phyloP scores from a whole-genome alignment of 2,113 vertebrate species.

The Epinephelus cyanopodus region DNA sequence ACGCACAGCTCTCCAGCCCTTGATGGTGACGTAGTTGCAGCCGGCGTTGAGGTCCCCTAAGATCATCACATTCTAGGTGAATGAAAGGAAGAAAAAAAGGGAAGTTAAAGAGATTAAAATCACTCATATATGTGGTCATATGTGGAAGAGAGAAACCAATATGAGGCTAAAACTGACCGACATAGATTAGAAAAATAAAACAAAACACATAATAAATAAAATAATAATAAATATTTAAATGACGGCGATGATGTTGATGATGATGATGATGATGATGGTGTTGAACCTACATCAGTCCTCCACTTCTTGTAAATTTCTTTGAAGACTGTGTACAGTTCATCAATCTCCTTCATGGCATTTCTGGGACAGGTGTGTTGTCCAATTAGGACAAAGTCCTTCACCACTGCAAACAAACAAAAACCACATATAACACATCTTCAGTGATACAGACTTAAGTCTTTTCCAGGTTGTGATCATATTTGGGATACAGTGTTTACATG shows the following conservation, averaged over 20 bases:
- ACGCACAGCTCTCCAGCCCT: slow-evolving; percentile 83
- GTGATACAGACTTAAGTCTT: background rate
- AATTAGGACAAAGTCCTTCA: slow-evolving; percentile 86
- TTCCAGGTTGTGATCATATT: background rate
- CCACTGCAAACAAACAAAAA: slow-evolving; percentile 67
- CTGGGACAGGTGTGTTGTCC: slow-evolving; percentile 86
- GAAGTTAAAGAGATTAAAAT: slow-evolving; percentile 11
- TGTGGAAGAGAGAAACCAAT: background rate
- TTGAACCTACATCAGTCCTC: slow-evolving; percentile 81
- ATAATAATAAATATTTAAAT: no score
- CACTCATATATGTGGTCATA: background rate
- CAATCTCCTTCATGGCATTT: slow-evolving; percentile 85
- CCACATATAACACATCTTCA: background rate
- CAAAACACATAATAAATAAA: no score
- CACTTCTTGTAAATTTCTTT: slow-evolving; percentile 81
- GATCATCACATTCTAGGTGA: slow-evolving; percentile 85
- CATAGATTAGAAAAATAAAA: background rate
- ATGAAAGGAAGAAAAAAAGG: slow-evolving; percentile 14
- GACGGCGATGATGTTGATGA: no score
- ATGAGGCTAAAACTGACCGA: background rate
- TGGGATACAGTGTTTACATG: background rate
- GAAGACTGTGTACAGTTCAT: slow-evolving; percentile 84
- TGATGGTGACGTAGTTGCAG: slow-evolving; percentile 87
- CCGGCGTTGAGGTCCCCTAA: slow-evolving; percentile 91
- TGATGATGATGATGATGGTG: no score